phyloP scores from a whole-genome alignment of 2,797 vertebrate genomes.

The Myripristis murdjan region DNA sequence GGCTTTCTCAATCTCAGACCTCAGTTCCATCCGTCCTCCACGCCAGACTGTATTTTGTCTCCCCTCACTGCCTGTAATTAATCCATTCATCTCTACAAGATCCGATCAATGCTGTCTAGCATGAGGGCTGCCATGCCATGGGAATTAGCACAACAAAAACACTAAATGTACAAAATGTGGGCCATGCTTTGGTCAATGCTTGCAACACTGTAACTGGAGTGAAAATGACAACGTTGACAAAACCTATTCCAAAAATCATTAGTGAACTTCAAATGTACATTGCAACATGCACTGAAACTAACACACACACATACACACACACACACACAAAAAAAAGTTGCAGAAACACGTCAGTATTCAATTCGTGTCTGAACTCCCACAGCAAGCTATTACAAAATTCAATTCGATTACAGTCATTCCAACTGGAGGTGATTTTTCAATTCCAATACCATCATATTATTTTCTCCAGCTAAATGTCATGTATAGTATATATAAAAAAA shows the following conservation, averaged over 20 bases:
- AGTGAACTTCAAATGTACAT: conserved; percentile 18
- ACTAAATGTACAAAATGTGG: conserved; percentile 19
- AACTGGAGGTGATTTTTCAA: conserved; percentile 60
- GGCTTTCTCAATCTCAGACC: conserved; percentile 82
- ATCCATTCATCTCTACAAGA: conserved; percentile 89
- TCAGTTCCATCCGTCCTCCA: conserved; percentile 74
- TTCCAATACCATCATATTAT: conserved; percentile 69
- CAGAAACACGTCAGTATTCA: conserved; percentile 31
- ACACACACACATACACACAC: conserved; percentile 31
- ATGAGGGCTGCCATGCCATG: conserved; percentile 67
- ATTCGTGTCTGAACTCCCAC: conserved; percentile 46
- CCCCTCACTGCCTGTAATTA: conserved; percentile 86
- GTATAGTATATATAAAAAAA: conserved; percentile 69
- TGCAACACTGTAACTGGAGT: conserved; percentile 4
- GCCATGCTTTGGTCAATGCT: conserved; percentile 22
- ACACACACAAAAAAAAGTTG: conserved; percentile 31
- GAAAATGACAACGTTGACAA: conserved; percentile 53
- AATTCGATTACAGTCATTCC: conserved; percentile 56
- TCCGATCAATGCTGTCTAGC: conserved; percentile 82
- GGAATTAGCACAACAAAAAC: conserved; percentile 59
- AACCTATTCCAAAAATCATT: neutral
- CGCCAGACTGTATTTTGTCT: conserved; percentile 77
- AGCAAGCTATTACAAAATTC: conserved; percentile 61
- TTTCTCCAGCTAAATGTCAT: conserved; percentile 71
- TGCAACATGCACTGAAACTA: neutral